Conservation (phyloP, 2,113 vertebrate genomes). For the Anthoscopus minutus region DNA sequence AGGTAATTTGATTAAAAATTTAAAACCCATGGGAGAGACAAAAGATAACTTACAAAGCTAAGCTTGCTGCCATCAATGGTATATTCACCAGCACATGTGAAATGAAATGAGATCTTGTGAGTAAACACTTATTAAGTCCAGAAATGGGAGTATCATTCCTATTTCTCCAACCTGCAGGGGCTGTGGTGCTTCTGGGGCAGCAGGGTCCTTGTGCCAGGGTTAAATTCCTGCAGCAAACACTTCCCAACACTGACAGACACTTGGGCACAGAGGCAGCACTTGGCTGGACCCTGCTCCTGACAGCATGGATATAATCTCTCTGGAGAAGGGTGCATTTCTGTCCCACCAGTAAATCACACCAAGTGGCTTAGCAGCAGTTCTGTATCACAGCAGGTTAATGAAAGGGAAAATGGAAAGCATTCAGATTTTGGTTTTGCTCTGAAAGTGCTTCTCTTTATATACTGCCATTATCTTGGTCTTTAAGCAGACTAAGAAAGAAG, state of each 20-base stretch:
- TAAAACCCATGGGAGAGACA: neutral
- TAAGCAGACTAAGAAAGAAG: neutral
- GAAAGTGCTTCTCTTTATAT: neutral
- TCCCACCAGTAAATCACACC: neutral
- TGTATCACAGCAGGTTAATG: neutral
- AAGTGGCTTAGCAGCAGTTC: neutral
- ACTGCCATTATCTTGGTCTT: neutral
- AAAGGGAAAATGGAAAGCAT: neutral
- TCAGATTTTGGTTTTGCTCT: neutral
- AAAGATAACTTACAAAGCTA: neutral
- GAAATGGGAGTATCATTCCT: neutral
- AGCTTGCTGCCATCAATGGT: neutral
- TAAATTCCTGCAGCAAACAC: neutral
- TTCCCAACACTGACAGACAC: neutral
- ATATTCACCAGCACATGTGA: neutral
- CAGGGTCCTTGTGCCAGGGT: neutral
- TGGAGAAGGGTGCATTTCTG: neutral
- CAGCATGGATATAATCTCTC: neutral
- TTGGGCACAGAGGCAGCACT: accelerated
- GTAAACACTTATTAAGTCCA: neutral
- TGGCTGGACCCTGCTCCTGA: neutral
- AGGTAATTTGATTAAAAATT: neutral
- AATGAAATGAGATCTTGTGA: neutral
- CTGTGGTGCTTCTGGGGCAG: neutral
- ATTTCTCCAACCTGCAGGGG: neutral